Percentiles rank a stretch among this genome's conserved stretches.
Conservation (phyloP, 2,113 vertebrate genomes). For the Hippocampus abdominalis region DNA sequence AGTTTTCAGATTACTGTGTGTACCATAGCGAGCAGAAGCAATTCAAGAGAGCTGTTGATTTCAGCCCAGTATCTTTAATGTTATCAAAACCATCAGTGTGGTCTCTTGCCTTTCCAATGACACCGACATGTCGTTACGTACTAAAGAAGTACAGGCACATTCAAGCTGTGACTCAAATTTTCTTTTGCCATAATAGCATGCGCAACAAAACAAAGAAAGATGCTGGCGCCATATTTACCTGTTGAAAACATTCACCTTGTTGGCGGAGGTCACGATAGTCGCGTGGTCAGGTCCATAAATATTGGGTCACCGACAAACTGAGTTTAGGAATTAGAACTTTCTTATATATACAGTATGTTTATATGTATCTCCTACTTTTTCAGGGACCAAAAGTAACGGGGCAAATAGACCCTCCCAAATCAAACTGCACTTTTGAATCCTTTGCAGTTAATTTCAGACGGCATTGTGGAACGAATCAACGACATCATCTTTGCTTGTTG, state of each 20-base stretch:
- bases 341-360: too few relatives aligned
- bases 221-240: not conserved
- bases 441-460: too few relatives aligned
- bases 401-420: too few relatives aligned
- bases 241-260: not conserved
- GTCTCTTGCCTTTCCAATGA: conserved; percentile 6
- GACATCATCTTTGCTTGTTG: conserved; percentile 1
- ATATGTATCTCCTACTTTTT: too few relatives aligned
- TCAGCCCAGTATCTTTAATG: conserved; percentile 23
- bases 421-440: not conserved
- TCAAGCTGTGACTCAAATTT: conserved; percentile 21
- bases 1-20: conserved; percentile 7
- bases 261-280: not conserved
- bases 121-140: not conserved
- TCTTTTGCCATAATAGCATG: conserved; percentile 19
- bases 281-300: too few relatives aligned
- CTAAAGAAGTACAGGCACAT: conserved; percentile 19
- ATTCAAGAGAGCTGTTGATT: conserved; percentile 18
- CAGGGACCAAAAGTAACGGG: too few relatives aligned
- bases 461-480: too few relatives aligned
- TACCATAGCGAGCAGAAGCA: conserved; percentile 19
- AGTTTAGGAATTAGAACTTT: too few relatives aligned
- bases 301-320: too few relatives aligned
- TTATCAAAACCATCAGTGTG: conserved; percentile 32
- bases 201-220: conserved; percentile 3